Evolutionary conservation across 2,888 invertebrate genomes (phyloP), one percentile per base, ranked within the genome.

Genomic region (Plebejus melissa): DNA sequence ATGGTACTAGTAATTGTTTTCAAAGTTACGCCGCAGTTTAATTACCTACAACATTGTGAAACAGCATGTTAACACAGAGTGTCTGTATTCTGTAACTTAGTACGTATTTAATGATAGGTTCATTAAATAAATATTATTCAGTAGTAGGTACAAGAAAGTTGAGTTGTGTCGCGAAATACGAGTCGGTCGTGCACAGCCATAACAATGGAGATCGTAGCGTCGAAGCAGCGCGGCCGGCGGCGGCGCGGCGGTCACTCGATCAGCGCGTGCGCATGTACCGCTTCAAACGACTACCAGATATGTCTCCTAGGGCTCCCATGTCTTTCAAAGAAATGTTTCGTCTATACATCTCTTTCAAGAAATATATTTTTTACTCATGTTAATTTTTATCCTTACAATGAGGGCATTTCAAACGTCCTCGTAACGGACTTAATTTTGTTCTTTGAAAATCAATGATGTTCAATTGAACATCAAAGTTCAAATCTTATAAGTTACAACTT

Each of bases 221-320:
- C 22, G 74, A 60, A 60, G 69, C 65, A n/a, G n/a, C 76, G 22
- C 4, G 41, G 46, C 57, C 16, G 65, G 69, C 50, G 74, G 36
- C 65, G 82, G 65, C 32, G 36, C 65, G 82, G 65, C 32, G 84
- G 84, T 69, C 50, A 50, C 32, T 50, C 69, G 11, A 22, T 36
- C 38, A 36, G 57, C 77, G 77, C 71, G 71, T 90, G 90, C 84
- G 80, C 76, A 76, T 75, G 74, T 78, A 69, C 78, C 74, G 76
- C 74, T 36, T 77, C 76, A 54, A 77, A 77, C 54, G 54, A 54
- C 54, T 72, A 65, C 76, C 50, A 75, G 57, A 72, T 74, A 74
- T 72, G 32, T 32, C 32, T 71, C 74, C 72, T 54, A 76, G 77
- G 76, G 77, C 58, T 77, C 57, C n/a, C 36, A 50, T 74, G 38